Conservation (phyloP, 2,113 vertebrate species). For the Limanda limanda region DNA sequence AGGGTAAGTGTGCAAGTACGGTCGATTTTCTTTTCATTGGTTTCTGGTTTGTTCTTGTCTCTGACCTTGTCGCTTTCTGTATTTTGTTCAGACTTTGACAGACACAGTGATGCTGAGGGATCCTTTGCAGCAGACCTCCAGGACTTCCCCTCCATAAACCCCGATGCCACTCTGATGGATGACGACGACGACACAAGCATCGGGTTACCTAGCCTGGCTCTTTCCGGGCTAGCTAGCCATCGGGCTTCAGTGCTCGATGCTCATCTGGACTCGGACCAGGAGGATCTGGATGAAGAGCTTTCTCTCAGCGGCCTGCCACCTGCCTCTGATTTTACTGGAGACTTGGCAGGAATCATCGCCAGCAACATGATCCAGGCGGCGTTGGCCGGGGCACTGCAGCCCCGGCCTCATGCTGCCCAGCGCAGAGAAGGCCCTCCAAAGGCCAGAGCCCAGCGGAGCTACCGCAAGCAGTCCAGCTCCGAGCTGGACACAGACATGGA, state of each 20-base stretch:
- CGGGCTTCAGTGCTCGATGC: conserved; percentile 71
- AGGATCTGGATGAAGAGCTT: conserved; percentile 82
- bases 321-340: conserved; percentile 82
- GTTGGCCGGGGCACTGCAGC: conserved; percentile 85
- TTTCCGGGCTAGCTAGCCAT: conserved; percentile 57
- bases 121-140: conserved; percentile 94
- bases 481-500: conserved; percentile 96
- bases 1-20: conserved; percentile 81
- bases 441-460: conserved; percentile 69
- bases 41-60: not conserved
- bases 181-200: conserved; percentile 97
- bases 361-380: conserved; percentile 94
- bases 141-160: conserved; percentile 96
- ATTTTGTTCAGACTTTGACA: conserved; percentile 86
- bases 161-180: conserved; percentile 89
- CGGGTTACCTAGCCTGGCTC: conserved; percentile 88
- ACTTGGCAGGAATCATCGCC: conserved; percentile 88
- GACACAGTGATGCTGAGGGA: conserved; percentile 96
- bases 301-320: conserved; percentile 80
- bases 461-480: conserved; percentile 88
- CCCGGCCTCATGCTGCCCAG: conserved; percentile 74
- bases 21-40: not conserved
- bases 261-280: conserved; percentile 84
- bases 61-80: conserved; percentile 2
- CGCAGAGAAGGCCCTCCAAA: conserved; percentile 70